Conservation (phyloP, 1,140 invertebrate genomes). For the Drosophila gunungcola region DNA sequence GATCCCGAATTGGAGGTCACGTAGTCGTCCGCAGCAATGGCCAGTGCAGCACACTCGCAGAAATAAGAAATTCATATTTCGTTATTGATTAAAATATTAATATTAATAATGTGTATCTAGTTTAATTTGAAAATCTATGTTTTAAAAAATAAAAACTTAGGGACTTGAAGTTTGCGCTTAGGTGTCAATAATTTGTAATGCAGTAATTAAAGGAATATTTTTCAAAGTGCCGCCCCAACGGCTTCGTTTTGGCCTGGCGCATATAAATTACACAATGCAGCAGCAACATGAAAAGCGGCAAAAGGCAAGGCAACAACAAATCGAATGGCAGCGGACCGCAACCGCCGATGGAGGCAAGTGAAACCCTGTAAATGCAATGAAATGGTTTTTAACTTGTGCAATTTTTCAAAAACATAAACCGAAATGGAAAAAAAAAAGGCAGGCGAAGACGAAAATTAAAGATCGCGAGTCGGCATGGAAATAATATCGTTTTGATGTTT, state of each 20-base stretch:
- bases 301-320: constrained; percentile 54
- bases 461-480: constrained; percentile 47
- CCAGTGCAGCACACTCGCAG: constrained; percentile 31
- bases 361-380: constrained; percentile 81
- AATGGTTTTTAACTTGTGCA: constrained; percentile 81
- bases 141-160: no score
- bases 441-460: constrained; percentile 22
- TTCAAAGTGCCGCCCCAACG: constrained; percentile 35
- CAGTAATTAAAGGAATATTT: constrained; percentile 1
- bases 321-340: constrained; percentile 67
- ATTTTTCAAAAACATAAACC: constrained; percentile 64
- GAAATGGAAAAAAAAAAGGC: constrained; percentile 17
- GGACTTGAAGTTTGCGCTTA: no score
- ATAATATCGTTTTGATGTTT: constrained; percentile 77
- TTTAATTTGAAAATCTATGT: no score
- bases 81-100: no score
- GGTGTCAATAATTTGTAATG: no score
- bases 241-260: constrained; percentile 63
- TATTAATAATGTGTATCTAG: no score
- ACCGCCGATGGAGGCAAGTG: constrained; percentile 65
- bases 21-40: constrained; percentile 65
- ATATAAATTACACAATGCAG: constrained; percentile 81
- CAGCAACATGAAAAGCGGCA: constrained; percentile 18
- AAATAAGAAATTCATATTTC: background rate
- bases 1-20: constrained; percentile 80